Evolutionary conservation across 2,113 vertebrate species (phyloP).

Genomic region (Proterorhinus semilunaris): DNA sequence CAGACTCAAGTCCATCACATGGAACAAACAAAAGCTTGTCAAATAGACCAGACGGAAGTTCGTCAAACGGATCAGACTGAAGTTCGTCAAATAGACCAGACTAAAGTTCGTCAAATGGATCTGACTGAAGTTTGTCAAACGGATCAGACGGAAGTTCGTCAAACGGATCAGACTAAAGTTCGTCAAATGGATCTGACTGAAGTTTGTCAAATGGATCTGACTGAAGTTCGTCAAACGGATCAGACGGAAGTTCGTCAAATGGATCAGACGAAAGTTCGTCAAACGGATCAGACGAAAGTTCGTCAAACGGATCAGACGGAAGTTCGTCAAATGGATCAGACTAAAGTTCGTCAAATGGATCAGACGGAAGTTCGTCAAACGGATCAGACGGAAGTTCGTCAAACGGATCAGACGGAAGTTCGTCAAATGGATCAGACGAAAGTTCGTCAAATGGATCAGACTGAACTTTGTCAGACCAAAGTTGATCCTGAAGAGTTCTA

Average conservation of each 20-base stretch:
- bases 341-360: background rate
- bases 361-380: conserved; percentile 6
- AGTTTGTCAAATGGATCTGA: conserved; percentile 6
- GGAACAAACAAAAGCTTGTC: background rate
- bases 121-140: background rate
- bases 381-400: background rate
- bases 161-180: too few species aligned
- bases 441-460: too few species aligned
- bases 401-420: background rate
- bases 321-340: background rate
- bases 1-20: background rate
- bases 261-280: background rate
- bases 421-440: conserved; percentile 15
- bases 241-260: background rate
- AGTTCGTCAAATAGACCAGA: conserved; percentile 31
- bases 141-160: conserved; percentile 10
- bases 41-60: conserved; percentile 15
- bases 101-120: conserved; percentile 35
- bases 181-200: background rate
- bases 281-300: conserved; percentile 13
- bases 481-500: conserved; percentile 60
- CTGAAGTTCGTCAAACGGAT: background rate
- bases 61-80: too few species aligned
- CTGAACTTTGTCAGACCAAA: conserved; percentile 21
- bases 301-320: too few species aligned